Evolutionary conservation across 2,797 vertebrate genomes (phyloP).

Genomic region (Cynodonichthys magdalenae): DNA sequence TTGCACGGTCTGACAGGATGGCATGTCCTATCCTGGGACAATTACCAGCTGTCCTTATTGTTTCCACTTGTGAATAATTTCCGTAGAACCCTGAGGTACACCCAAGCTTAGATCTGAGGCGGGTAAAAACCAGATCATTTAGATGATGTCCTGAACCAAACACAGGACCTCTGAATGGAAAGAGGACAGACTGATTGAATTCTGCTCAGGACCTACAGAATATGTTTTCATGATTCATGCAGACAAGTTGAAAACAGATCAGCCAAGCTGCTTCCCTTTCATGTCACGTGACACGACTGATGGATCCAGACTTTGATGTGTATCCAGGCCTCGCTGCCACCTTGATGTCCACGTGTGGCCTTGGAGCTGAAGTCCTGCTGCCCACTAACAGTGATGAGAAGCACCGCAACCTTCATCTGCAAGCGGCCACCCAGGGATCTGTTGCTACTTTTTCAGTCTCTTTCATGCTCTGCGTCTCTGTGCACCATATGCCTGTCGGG

Average conservation of each 20-base stretch:
- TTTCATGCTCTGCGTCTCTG: slow-evolving; percentile 72
- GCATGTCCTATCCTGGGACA: too few species aligned
- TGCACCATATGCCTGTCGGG: slow-evolving; percentile 71
- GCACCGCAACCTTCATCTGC: slow-evolving; percentile 66
- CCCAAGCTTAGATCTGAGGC: too few species aligned
- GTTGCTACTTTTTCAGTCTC: slow-evolving; percentile 73
- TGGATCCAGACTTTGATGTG: slow-evolving; percentile 68
- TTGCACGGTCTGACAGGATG: too few species aligned
- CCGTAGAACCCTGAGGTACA: too few species aligned
- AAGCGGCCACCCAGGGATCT: slow-evolving; percentile 70
- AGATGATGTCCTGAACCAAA: too few species aligned
- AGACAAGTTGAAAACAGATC: slow-evolving; percentile 55
- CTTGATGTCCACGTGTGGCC: slow-evolving; percentile 75
- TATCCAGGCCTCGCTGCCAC: slow-evolving; percentile 43
- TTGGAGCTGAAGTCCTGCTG: slow-evolving; percentile 61
- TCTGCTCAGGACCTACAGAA: slow-evolving; percentile 22
- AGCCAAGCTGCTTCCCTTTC: slow-evolving; percentile 68
- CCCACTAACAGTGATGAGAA: slow-evolving; percentile 69
- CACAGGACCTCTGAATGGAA: too few species aligned
- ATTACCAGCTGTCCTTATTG: too few species aligned
- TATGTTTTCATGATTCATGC: slow-evolving; percentile 36
- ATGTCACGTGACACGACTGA: slow-evolving; percentile 64
- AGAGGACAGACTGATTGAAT: slow-evolving; percentile 1
- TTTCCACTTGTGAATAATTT: too few species aligned
- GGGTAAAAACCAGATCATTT: too few species aligned